Evolutionary conservation across 2,113 vertebrate genomes (phyloP).

Genomic region (Hemicordylus capensis): DNA sequence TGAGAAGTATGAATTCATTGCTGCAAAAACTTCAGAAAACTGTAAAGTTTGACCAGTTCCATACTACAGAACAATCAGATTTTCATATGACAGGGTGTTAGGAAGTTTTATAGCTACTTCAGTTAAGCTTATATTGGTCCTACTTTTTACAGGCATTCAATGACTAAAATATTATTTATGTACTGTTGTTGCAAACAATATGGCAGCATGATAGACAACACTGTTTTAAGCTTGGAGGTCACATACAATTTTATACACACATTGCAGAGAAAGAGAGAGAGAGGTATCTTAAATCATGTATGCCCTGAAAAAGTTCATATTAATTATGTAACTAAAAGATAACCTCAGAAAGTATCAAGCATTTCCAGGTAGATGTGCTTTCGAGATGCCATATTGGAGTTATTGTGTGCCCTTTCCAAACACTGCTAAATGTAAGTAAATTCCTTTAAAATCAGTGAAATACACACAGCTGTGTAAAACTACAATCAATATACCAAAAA

Average conservation of each 20-base stretch:
- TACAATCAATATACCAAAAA: neutral
- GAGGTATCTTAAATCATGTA: neutral
- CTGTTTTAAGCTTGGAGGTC: neutral
- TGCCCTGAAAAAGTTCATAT: neutral
- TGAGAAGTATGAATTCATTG: constrained; percentile 60
- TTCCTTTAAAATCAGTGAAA: no score
- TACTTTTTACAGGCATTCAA: constrained; percentile 23
- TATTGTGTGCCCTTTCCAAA: neutral
- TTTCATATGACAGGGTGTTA: constrained; percentile 34
- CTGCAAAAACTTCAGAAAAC: constrained; percentile 44
- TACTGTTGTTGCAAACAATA: constrained; percentile 38
- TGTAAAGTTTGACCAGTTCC: constrained; percentile 41
- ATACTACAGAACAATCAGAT: constrained; percentile 28
- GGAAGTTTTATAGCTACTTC: constrained; percentile 32
- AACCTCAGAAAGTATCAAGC: neutral
- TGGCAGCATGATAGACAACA: constrained; percentile 32
- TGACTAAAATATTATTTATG: constrained; percentile 50
- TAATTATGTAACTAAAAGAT: neutral
- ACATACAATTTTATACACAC: neutral
- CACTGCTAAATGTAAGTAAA: no score
- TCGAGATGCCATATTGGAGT: no score
- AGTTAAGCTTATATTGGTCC: neutral
- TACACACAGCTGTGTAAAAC: neutral
- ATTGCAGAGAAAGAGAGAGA: rapidly evolving
- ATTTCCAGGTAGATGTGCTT: neutral